phyloP scores from a whole-genome alignment of 2,113 vertebrate genomes.

The Petrocephalus microphthalmus region DNA sequence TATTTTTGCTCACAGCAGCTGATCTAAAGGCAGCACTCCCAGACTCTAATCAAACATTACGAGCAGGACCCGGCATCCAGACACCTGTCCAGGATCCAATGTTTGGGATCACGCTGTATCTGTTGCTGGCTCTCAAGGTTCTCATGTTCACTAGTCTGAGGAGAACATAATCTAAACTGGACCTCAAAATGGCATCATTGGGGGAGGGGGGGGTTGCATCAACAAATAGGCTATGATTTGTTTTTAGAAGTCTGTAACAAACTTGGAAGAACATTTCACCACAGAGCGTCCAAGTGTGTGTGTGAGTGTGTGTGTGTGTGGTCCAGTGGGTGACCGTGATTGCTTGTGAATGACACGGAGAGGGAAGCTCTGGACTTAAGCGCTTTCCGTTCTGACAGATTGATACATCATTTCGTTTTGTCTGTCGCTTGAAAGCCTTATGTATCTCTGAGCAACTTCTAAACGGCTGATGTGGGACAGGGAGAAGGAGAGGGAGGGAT shows the following conservation, averaged over 20 bases:
- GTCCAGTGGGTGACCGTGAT: not conserved
- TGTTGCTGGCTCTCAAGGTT: not conserved
- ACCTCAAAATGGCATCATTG: not conserved
- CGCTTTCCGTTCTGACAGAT: constrained; percentile 11
- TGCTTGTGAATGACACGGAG: not conserved
- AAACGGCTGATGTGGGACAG: constrained; percentile 31
- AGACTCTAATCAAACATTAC: not conserved
- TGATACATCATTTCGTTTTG: constrained; percentile 66
- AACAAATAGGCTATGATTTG: not conserved
- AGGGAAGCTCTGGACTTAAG: not conserved
- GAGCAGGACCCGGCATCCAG: not conserved
- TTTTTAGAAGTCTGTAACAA: not conserved
- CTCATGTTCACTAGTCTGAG: not conserved
- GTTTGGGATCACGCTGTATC: not conserved
- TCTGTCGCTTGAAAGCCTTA: constrained; percentile 53
- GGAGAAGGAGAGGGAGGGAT: constrained; percentile 23
- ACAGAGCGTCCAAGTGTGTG: not conserved
- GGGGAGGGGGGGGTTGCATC: not conserved
- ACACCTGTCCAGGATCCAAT: not conserved
- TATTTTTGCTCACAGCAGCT: not conserved
- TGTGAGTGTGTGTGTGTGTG: not conserved
- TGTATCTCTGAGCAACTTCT: constrained; percentile 55
- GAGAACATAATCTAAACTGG: not conserved
- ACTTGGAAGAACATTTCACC: not conserved
- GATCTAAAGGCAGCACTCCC: not conserved